Evolutionary conservation across 2,888 invertebrate species (phyloP), one percentile per base, ranked within the genome.

Genomic region (Agrotis puta): DNA sequence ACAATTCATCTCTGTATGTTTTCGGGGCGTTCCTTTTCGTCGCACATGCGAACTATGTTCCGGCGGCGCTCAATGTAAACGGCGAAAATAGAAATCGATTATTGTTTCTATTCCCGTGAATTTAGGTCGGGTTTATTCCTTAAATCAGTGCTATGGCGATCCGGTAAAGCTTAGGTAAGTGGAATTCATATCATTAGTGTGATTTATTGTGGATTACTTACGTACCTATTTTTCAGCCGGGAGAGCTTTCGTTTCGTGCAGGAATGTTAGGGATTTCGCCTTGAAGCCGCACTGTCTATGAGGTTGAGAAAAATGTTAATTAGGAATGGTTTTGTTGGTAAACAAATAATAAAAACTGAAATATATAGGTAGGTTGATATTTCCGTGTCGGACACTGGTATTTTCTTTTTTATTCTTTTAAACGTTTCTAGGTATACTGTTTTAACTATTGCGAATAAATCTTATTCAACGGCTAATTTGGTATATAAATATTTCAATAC

Each of bases 41-140:
- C 93, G 94, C 94, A 93, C 94, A 94, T 95, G 94, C 94, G 94
- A 78, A 82, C 89, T 90, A 84, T 70, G 80, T 79, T 88, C 89
- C 86, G 88, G 84, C 88, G 86, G 87, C 86, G 86, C 82, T 79
- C 77, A 77, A 86, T 89, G 89, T 88, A 87, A 85, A 88, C 87
- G 83, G 90, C 88, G 88, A 88, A 91, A 92, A 94, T 92, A 91
- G 91, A 93, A 93, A 94, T 94, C 93, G 92, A 94, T 94, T 88
- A 87, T 87, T 87, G 88, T 88, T 90, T 89, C 91, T 92, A 89
- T 92, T 92, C 88, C 85, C 76, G 92, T 90, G 85, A 91, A 89
- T 88, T 78, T 90, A 89, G 92, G 91, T 90, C 91, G 81, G 66
- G 69, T 82, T 79, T 81, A 73, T 74, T 65, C 74, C 64, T 59